Conservation (phyloP, 1,140 invertebrate species). For the Nasonia longicornis region DNA sequence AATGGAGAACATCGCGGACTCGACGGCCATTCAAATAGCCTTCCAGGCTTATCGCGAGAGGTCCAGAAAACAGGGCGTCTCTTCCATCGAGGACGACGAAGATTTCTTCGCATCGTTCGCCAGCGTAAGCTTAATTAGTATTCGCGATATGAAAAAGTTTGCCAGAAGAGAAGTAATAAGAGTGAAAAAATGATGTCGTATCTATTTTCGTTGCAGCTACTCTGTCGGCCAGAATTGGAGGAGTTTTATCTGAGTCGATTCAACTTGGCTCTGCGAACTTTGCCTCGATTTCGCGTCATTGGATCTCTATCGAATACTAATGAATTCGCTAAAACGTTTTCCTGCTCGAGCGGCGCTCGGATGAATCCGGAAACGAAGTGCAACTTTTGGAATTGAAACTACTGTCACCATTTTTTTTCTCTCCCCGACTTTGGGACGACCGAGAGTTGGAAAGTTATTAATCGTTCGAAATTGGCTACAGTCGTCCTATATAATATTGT, state of each 20-base stretch:
- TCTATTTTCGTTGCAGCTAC: slow-evolving; percentile 32
- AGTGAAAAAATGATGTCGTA: neutral
- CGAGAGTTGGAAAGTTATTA: no score
- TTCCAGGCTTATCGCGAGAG: slow-evolving; percentile 25
- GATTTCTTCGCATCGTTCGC: slow-evolving; percentile 22
- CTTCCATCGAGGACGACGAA: slow-evolving; percentile 21
- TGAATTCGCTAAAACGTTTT: slow-evolving; percentile 40
- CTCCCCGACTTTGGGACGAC: no score
- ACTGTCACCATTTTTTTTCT: neutral
- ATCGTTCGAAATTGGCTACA: no score
- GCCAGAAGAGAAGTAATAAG: neutral
- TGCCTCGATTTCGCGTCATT: slow-evolving; percentile 39
- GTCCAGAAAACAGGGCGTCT: neutral
- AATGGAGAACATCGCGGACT: slow-evolving; percentile 35
- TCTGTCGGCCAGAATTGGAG: slow-evolving; percentile 34
- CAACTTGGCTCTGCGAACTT: slow-evolving; percentile 41
- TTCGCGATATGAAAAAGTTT: neutral
- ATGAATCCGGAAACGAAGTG: slow-evolving; percentile 40
- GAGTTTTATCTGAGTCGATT: slow-evolving; percentile 38
- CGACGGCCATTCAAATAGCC: slow-evolving; percentile 20
- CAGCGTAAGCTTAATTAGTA: slow-evolving; percentile 2
- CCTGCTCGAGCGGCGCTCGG: slow-evolving; percentile 31
- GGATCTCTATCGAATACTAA: slow-evolving; percentile 41
- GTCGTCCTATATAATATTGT: no score
- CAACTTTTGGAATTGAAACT: slow-evolving; percentile 41